Conservation (phyloP, 2,888 invertebrate species). For the Calameuta filiformis region DNA sequence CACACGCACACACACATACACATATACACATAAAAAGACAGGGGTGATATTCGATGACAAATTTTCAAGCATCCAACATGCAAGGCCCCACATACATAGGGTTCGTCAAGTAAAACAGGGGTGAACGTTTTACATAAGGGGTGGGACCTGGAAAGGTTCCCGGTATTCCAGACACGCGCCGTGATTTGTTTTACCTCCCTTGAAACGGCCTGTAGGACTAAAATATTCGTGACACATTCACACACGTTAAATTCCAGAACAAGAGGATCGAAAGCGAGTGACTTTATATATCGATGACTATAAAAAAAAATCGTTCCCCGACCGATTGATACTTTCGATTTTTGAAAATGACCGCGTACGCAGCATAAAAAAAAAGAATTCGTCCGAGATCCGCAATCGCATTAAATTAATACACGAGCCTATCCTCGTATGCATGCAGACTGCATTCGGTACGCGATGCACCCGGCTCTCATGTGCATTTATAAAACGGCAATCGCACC, state of each 20-base stretch:
- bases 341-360: neutral
- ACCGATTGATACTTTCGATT: neutral
- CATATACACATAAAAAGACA: neutral
- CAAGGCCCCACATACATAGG: neutral
- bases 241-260: neutral
- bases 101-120: slow-evolving; percentile 29
- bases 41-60: neutral
- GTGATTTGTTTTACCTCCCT: slow-evolving; percentile 60
- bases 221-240: neutral
- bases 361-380: neutral
- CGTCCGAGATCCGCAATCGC: neutral
- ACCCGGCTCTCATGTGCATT: neutral
- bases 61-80: neutral
- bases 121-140: slow-evolving; percentile 61
- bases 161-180: slow-evolving; percentile 62
- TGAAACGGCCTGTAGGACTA: slow-evolving; percentile 11
- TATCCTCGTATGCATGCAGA: neutral
- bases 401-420: neutral
- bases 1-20: too few relatives aligned
- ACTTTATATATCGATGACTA: neutral
- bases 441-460: neutral
- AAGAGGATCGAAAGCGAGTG: neutral
- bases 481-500: neutral
- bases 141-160: slow-evolving; percentile 53
- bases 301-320: neutral